Percentiles rank a stretch among this genome's conserved stretches.
These are phyloP conservation scores for Tympanuchus pallidicinctus DNA, from an alignment of 2,113 vertebrate species.

Conservation along the genomic window DNA sequence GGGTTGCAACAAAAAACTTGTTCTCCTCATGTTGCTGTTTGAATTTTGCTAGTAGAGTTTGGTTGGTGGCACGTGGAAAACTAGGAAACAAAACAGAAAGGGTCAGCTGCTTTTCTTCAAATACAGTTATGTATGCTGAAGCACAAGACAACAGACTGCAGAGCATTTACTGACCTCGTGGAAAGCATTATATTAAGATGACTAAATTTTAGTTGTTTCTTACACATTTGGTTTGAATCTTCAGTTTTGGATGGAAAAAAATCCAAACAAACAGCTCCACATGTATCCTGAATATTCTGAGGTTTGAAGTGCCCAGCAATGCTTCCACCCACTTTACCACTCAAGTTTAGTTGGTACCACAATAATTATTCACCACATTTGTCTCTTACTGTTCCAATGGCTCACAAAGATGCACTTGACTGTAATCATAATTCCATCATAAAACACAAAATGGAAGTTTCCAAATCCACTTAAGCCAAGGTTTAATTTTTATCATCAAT, in stretches of 20 bases:
- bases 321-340: neutral
- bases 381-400: neutral
- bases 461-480: neutral
- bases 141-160: neutral
- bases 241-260: neutral
- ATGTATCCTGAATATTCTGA: neutral
- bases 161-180: neutral
- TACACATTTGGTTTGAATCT: neutral
- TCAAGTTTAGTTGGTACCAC: neutral
- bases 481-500: neutral
- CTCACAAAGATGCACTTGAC: neutral
- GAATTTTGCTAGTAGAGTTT: constrained; percentile 95
- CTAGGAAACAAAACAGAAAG: constrained; percentile 70
- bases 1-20: constrained; percentile 92
- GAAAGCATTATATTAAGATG: neutral
- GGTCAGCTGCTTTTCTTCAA: neutral
- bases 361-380: neutral
- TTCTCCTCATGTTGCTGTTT: constrained; percentile 97
- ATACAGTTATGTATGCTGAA: neutral
- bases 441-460: neutral
- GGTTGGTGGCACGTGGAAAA: constrained; percentile 94
- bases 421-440: neutral
- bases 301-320: neutral
- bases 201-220: neutral
- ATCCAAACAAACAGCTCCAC: neutral